These are phyloP conservation scores for Amblyjoppa fuscipennis DNA, from an alignment of 2,888 invertebrate species.

Conservation along the genomic window DNA sequence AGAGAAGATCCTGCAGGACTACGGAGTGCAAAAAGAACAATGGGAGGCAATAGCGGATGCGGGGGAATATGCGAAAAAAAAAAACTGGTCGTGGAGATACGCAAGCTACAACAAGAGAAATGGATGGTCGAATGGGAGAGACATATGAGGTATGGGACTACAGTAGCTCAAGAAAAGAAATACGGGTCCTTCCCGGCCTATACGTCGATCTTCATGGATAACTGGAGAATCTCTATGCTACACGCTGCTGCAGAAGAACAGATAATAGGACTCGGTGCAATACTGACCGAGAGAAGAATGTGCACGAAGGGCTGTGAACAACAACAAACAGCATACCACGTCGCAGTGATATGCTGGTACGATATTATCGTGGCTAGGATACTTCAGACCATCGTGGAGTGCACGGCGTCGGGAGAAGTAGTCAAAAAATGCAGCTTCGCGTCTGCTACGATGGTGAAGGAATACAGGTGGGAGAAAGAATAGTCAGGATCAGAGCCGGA, in stretches of 20 bases:
- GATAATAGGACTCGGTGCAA: not conserved
- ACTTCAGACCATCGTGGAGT: not conserved
- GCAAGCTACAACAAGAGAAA: not conserved
- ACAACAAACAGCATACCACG: not conserved
- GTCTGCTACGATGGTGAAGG: not conserved
- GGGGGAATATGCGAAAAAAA: not conserved
- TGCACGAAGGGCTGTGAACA: not conserved
- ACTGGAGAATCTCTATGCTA: constrained; percentile 1
- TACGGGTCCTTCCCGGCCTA: not conserved
- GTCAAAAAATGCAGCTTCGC: not conserved
- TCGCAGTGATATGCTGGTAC: not conserved
- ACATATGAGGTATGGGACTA: not conserved
- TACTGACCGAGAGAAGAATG: not conserved
- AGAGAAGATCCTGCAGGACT: not conserved
- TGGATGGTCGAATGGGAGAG: not conserved
- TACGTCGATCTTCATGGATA: not conserved
- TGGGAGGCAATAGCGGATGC: not conserved
- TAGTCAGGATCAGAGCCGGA: not conserved
- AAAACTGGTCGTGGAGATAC: not conserved
- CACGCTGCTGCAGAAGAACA: constrained; percentile 14
- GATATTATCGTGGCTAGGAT: not conserved
- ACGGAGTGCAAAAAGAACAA: not conserved
- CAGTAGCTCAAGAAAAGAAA: not conserved
- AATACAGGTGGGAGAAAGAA: not conserved
- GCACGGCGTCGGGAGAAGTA: not conserved